phyloP scores from a whole-genome alignment of 2,888 invertebrate species.

The Dendrolimus houi region DNA sequence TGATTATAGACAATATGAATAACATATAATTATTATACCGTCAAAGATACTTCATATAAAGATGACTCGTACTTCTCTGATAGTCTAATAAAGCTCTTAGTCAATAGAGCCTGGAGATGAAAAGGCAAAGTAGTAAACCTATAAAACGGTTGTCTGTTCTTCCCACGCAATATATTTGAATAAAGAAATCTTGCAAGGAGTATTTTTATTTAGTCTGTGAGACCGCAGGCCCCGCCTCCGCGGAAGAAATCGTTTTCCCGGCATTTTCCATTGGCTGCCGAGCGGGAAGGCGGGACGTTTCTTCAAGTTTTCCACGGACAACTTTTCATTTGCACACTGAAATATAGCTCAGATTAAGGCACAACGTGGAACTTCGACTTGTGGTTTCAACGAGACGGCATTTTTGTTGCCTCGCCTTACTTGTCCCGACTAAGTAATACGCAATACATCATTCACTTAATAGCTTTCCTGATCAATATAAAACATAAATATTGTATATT shows the following conservation, averaged over 20 bases:
- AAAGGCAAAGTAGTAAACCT: not conserved
- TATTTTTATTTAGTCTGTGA: conserved; percentile 62
- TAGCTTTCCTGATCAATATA: conserved; percentile 15
- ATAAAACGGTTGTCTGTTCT: not conserved
- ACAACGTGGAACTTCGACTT: conserved; percentile 56
- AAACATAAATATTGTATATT: too few species aligned
- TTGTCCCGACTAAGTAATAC: conserved; percentile 24
- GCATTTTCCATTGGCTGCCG: conserved; percentile 70
- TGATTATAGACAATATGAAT: too few species aligned
- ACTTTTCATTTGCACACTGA: conserved; percentile 75
- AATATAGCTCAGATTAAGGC: conserved; percentile 71
- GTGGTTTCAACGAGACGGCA: conserved; percentile 56
- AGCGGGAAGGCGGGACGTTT: conserved; percentile 55
- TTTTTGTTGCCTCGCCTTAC: conserved; percentile 28
- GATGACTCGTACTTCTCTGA: too few species aligned
- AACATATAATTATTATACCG: too few species aligned
- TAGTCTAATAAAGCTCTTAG: too few species aligned
- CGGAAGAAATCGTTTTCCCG: conserved; percentile 69
- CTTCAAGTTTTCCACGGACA: conserved; percentile 60
- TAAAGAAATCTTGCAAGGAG: conserved; percentile 69
- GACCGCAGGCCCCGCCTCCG: conserved; percentile 69
- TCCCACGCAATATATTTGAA: conserved; percentile 52
- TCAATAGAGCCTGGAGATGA: too few species aligned
- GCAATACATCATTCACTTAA: conserved; percentile 30
- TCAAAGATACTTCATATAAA: too few species aligned